A percentile compares a stretch with the other conserved stretches of the same genome.
phyloP scores from a whole-genome alignment of 2,797 vertebrate genomes.

The Sebastes diaconus region DNA sequence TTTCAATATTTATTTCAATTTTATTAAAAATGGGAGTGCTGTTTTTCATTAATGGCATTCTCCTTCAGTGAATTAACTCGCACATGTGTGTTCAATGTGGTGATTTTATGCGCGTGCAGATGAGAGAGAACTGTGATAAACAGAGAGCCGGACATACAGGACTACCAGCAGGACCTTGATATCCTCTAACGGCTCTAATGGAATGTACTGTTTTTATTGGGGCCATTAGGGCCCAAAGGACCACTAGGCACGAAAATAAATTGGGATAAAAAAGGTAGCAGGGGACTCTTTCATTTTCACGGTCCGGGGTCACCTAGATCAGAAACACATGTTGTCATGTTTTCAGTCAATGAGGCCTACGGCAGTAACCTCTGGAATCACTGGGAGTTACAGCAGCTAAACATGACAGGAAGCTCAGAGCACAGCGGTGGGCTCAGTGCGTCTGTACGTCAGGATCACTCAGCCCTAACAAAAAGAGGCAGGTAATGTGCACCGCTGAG shows the following conservation, averaged over 20 bases:
- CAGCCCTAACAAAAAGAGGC: background rate
- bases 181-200: constrained; percentile 31
- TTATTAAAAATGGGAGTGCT: background rate
- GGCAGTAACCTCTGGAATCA: background rate
- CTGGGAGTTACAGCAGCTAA: constrained; percentile 1
- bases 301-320: constrained; percentile 20
- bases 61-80: constrained; percentile 17
- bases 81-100: constrained; percentile 42
- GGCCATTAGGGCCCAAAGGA: constrained; percentile 32
- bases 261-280: background rate
- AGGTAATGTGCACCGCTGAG: background rate
- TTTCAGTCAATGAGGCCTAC: constrained; percentile 2
- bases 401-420: constrained; percentile 22
- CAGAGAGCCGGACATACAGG: background rate
- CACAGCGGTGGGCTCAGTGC: background rate
- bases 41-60: constrained; percentile 43
- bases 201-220: constrained; percentile 44
- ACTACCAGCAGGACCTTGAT: constrained; percentile 40
- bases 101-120: constrained; percentile 30
- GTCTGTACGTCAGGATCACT: constrained; percentile 11
- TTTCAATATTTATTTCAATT: background rate
- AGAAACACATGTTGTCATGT: constrained; percentile 37
- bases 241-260: constrained; percentile 5
- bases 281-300: background rate
- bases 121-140: constrained; percentile 31